Evolutionary conservation across 1,140 invertebrate species (phyloP).

Genomic region (Cylas formicarius): DNA sequence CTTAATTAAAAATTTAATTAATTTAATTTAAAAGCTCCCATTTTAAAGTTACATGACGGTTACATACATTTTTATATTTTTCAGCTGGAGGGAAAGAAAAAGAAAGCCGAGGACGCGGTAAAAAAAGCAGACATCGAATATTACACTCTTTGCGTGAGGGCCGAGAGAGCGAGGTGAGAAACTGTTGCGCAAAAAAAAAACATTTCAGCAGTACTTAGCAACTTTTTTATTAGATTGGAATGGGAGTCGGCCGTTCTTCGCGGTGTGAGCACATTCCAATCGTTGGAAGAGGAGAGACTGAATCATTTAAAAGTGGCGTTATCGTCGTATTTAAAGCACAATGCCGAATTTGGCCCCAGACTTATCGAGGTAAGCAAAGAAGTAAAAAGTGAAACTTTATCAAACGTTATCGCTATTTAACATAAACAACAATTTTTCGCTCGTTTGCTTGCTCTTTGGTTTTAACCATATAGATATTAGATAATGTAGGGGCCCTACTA

Average conservation of each 20-base stretch:
- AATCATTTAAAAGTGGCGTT: constrained; percentile 72
- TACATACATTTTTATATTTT: no score
- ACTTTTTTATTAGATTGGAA: constrained; percentile 56
- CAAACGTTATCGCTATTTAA: no score
- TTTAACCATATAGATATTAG: no score
- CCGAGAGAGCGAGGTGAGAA: constrained; percentile 71
- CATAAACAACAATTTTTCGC: no score
- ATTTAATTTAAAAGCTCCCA: no score
- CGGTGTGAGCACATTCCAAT: constrained; percentile 68
- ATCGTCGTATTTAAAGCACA: constrained; percentile 68
- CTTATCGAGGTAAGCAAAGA: constrained; percentile 46
- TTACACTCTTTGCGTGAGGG: constrained; percentile 81
- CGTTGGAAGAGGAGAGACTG: constrained; percentile 83
- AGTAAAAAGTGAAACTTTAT: constrained; percentile 5
- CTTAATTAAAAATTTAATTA: no score
- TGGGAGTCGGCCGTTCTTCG: constrained; percentile 85
- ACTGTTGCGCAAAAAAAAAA: constrained; percentile 1
- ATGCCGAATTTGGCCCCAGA: constrained; percentile 68
- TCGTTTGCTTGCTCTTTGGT: no score
- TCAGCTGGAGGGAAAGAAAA: constrained; percentile 79
- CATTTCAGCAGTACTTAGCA: background rate
- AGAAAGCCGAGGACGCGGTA: constrained; percentile 83
- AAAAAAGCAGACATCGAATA: constrained; percentile 90
- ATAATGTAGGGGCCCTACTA: no score
- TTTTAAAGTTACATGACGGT: no score